These are phyloP conservation scores for Lasioglossum morio DNA, from an alignment of 2,888 invertebrate species.

Conservation along the genomic window DNA sequence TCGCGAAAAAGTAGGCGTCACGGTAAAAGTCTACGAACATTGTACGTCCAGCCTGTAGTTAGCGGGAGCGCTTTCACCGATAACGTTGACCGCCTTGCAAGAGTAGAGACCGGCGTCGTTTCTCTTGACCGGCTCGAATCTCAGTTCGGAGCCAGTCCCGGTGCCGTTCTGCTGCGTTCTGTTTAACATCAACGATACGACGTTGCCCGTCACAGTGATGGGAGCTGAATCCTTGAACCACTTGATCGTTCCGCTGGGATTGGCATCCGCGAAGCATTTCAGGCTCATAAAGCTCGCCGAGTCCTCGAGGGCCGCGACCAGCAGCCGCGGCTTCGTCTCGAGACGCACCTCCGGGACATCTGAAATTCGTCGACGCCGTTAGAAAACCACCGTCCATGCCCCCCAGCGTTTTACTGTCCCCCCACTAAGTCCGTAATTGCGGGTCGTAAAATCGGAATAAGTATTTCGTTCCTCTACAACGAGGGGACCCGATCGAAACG, in stretches of 20 bases:
- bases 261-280: constrained; percentile 86
- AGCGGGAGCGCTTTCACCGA: constrained; percentile 87
- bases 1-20: constrained; percentile 18
- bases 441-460: constrained; percentile 13
- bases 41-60: constrained; percentile 86
- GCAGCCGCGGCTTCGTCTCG: constrained; percentile 85
- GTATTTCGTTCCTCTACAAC: background rate
- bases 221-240: constrained; percentile 85
- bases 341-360: constrained; percentile 86
- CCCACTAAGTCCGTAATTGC: constrained; percentile 14
- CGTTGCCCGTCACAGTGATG: constrained; percentile 67
- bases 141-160: constrained; percentile 82
- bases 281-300: constrained; percentile 85
- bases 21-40: constrained; percentile 81
- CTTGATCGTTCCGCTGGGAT: constrained; percentile 86
- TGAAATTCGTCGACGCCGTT: constrained; percentile 75
- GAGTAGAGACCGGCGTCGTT: constrained; percentile 91
- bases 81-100: constrained; percentile 94
- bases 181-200: constrained; percentile 85
- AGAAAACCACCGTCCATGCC: background rate
- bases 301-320: constrained; percentile 85
- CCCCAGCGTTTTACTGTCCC: background rate
- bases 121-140: constrained; percentile 86
- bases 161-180: constrained; percentile 85
- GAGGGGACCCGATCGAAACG: background rate